Base-by-base conservation (phyloP, 2,888 invertebrate species). In the Lasioglossum lativentre region DNA sequence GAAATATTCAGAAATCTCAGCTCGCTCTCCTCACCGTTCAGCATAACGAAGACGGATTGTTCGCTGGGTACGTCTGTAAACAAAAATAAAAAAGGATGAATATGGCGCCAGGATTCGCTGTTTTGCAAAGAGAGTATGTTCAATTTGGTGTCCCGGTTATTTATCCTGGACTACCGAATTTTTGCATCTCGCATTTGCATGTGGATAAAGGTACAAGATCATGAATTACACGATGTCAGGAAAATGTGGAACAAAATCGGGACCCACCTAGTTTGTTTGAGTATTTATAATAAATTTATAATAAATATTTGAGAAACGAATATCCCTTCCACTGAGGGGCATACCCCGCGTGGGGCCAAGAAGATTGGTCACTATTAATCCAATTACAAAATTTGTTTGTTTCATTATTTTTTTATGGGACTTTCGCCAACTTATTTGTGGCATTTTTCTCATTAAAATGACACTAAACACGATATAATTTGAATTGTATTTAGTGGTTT, bases 21-120 rank as follows among this genome's bases (percentile, higher is more conserved):
- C 95, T 99, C 99, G 74, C 98, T 98, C 95, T 99, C 99, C 95
- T 98, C 98, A 4, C 98, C 98, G 93, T 99, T 99, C 93, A 99
- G 96, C 96, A 98, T 97, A 91, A 99, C 98, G 63, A 98, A 98
- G 80, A 99, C 98, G 82, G 98, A 98, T 95, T 98, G 97, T 92
- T 98, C 98, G 78, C 97, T 96, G 84, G 97, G 96, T 52, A 96
- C 96, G 95, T 97, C 97, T 97, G 96, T 23, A 12, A 96, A 93
- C 80, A 86, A 75, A 78, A 75, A 79, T 45, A 68, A 68, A 63
- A 80, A 63, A 47, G 30, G 56, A 40, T 78, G 66, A 72, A 27
- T 0, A n/a, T 23, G 76, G 56, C 78, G 78, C 42, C 3, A 42
- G 52, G 47, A 38, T 23, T 6, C 27, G 63, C 12, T 14, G 23